These are phyloP conservation scores for Ageneiosus marmoratus DNA, from an alignment of 2,113 vertebrate genomes.

Conservation along the genomic window DNA sequence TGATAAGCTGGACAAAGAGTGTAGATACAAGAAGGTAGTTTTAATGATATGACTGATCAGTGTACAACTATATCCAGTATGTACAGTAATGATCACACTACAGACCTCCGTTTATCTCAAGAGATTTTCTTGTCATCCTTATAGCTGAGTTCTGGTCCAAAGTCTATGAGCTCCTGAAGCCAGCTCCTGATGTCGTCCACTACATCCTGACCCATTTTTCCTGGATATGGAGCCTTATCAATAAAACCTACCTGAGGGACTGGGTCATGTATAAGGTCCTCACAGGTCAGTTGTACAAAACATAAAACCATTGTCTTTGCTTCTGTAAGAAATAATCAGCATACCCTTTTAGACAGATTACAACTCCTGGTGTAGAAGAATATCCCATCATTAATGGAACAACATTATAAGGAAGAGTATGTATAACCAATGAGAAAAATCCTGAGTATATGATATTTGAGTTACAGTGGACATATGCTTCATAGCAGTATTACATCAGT, in stretches of 20 bases:
- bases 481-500: conserved; percentile 8
- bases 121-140: conserved; percentile 6
- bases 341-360: neutral
- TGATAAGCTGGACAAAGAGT: too few species aligned
- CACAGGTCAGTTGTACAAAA: conserved; percentile 69
- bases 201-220: conserved; percentile 86
- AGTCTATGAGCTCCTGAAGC: conserved; percentile 75
- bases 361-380: neutral
- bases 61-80: neutral
- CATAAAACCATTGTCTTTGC: neutral
- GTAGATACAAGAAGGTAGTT: too few species aligned
- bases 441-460: neutral
- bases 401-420: too few species aligned
- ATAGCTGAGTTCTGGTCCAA: conserved; percentile 85
- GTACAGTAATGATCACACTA: neutral
- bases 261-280: conserved; percentile 85
- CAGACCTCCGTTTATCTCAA: neutral
- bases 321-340: neutral
- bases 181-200: conserved; percentile 76
- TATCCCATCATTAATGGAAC: neutral
- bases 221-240: conserved; percentile 88
- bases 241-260: conserved; percentile 80
- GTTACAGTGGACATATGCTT: neutral
- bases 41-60: too few species aligned
- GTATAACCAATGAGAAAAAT: neutral